Base-by-base conservation (phyloP, 1,140 invertebrate genomes). In the Cydia strobilella region DNA sequence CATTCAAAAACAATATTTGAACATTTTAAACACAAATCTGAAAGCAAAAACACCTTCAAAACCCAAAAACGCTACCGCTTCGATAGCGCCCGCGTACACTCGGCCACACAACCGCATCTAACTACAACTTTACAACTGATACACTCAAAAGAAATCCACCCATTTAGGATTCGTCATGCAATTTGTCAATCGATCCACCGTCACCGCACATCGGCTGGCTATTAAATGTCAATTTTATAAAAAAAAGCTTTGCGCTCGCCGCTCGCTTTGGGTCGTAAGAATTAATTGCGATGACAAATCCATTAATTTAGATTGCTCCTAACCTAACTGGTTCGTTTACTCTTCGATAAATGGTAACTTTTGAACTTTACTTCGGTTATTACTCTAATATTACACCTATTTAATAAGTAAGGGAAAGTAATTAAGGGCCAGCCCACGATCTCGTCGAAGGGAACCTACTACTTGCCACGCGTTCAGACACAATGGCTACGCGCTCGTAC, bases 221-320 rank as follows among this genome's bases (percentile, higher is more conserved):
- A 90, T 90, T 90, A 86, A 84, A 88, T 92, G 87, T 90, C 88
- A 90, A 90, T 90, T 92, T 89, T 84, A 81, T 85, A 87, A 82
- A 78, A 89, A 87, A 88, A 82, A 73, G 72, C 78, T 88, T 87
- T 89, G 75, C 79, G 82, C 80, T 84, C 83, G 87, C 86, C 89
- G 90, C 85, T 84, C 86, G 90, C 84, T 80, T 92, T 90, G 87
- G 89, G 89, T 90, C 84, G 88, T 88, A 90, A 89, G 89, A 91
- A 88, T 90, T 90, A 91, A 91, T 91, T 89, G 84, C 88, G 86
- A 90, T 90, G 91, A 91, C 91, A 93, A 91, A 91, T 92, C 85
- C 87, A 91, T 91, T 91, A 89, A 88, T 87, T 88, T 78, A 81
- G 88, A 90, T 91, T 86, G 88, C 85, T 84, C 80, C 84, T 80